Conservation (phyloP, 2,113 vertebrate species). For the Pitta sordida region DNA sequence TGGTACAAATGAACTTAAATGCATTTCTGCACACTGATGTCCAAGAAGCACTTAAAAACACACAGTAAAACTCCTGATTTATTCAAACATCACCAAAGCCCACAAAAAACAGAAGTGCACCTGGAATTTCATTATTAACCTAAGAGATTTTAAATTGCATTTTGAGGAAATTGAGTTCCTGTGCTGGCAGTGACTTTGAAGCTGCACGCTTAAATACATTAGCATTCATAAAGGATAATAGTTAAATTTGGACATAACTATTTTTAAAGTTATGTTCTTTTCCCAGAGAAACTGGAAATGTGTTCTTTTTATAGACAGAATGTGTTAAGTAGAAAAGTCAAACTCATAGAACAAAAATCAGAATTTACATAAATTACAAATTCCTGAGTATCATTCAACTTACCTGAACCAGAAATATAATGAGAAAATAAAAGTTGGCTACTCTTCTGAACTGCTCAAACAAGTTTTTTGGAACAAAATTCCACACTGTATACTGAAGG, state of each 20-base stretch:
- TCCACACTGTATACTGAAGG: slow-evolving; percentile 94
- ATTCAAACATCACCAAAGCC: neutral
- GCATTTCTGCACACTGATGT: neutral
- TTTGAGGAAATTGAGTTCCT: neutral
- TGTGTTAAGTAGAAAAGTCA: neutral
- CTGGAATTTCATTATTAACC: neutral
- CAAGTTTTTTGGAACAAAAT: slow-evolving; percentile 98
- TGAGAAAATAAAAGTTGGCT: slow-evolving; percentile 99
- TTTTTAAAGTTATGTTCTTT: neutral
- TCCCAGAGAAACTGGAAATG: neutral
- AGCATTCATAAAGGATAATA: neutral
- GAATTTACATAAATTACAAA: neutral
- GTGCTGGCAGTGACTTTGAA: neutral
- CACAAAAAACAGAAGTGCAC: neutral
- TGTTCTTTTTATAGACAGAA: neutral
- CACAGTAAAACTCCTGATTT: neutral
- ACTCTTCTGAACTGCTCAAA: slow-evolving; percentile 99
- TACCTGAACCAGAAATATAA: slow-evolving; percentile 99
- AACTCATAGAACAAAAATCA: neutral
- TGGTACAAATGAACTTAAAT: neutral
- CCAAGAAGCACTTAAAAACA: neutral
- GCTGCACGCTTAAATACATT: neutral
- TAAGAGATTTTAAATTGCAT: neutral
- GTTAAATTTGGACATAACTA: neutral
- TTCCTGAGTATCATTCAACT: slow-evolving; percentile 31